Evolutionary conservation across 2,797 vertebrate genomes (phyloP).

Genomic region (Gambusia yucatana): DNA sequence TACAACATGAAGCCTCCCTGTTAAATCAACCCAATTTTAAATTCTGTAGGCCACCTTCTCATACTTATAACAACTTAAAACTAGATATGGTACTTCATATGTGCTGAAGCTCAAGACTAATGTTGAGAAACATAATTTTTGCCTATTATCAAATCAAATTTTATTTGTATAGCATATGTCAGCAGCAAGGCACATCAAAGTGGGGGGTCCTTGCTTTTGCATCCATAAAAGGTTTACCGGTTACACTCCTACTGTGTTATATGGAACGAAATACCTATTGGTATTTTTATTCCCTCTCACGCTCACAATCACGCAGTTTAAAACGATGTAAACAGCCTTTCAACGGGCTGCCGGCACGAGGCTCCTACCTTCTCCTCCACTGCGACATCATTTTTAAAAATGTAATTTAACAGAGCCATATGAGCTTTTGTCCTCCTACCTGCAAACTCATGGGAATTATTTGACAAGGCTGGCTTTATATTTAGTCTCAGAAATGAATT

Average conservation of each 20-base stretch:
- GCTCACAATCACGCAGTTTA: no score
- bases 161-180: no score
- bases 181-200: no score
- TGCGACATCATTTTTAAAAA: conserved; percentile 14
- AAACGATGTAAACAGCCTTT: no score
- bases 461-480: conserved; percentile 27
- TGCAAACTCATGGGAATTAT: conserved; percentile 50
- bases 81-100: conserved; percentile 28
- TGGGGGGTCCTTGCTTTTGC: no score
- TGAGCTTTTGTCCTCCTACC: conserved; percentile 40
- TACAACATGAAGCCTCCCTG: background rate
- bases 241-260: no score
- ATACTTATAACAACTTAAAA: conserved; percentile 38
- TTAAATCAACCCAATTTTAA: conserved; percentile 16
- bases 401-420: conserved; percentile 48
- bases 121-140: background rate
- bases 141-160: background rate
- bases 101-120: conserved; percentile 16
- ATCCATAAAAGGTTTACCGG: no score
- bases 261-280: no score
- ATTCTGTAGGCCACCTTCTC: conserved; percentile 28
- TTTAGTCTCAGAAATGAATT: conserved; percentile 47
- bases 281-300: no score
- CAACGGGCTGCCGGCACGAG: no score
- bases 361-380: conserved; percentile 8